A percentile compares a stretch with the other conserved stretches of the same genome.
Conservation (phyloP, 2,797 vertebrate species). For the Hapalemur alaotrensis region DNA sequence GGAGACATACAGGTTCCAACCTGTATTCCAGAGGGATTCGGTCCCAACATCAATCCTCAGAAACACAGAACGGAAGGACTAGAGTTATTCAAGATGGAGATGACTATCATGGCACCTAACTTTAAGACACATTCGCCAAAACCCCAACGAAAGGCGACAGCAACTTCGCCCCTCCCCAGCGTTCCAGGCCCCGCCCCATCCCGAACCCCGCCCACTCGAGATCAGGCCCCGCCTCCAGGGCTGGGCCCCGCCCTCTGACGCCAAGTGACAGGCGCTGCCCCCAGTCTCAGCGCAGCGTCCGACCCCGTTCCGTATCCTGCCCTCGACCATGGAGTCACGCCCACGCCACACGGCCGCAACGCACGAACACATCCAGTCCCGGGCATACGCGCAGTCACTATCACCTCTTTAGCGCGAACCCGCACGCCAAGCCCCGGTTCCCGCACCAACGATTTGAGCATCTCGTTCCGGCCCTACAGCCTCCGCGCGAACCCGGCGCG, state of each 20-base stretch:
- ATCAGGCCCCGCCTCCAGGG: not conserved
- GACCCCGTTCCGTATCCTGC: not conserved
- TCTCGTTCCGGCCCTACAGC: too few species aligned
- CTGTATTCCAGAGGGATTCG: not conserved
- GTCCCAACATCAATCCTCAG: not conserved
- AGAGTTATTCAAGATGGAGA: not conserved
- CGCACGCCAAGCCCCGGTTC: accelerated
- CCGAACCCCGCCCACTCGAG: too few species aligned
- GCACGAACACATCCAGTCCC: not conserved
- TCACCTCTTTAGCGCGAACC: too few species aligned
- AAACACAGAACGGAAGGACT: not conserved
- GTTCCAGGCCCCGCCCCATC: too few species aligned
- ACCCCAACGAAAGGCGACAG: not conserved
- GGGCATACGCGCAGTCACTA: not conserved
- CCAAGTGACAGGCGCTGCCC: not conserved
- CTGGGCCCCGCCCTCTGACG: too few species aligned
- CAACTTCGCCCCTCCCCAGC: not conserved
- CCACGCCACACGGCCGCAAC: not conserved
- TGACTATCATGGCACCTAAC: not conserved
- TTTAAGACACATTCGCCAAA: not conserved
- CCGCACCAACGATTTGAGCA: accelerated
- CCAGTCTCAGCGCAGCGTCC: not conserved
- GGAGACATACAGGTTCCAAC: not conserved
- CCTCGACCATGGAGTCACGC: not conserved
- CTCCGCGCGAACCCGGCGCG: accelerated